Evolutionary conservation across 2,797 vertebrate species (phyloP), one percentile per base, ranked within the genome.

Genomic region (Amblyopsis hoosieri): DNA sequence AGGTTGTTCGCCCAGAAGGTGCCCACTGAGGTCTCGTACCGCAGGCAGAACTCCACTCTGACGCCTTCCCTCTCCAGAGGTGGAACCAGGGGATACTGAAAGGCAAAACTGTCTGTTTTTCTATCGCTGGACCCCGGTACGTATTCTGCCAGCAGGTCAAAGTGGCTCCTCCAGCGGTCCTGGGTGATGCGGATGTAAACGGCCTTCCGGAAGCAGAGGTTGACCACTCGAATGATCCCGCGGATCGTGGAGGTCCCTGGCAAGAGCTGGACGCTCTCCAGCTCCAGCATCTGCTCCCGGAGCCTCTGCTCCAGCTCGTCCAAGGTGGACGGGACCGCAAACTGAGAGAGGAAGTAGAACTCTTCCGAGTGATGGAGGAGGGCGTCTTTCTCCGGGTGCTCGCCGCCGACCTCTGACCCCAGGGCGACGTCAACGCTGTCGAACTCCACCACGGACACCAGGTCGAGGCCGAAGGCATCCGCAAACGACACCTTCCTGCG

Each of bases 381-480:
- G 48, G 70, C 65, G 50, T 93, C 87, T 1, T 71, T 82, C 37
- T 83, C 86, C 49, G 45, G 51, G 42, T 85, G 60, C 72, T 72
- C 62, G 9, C 60, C 61, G 8, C 62, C 81, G 60, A 74, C 84
- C 49, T 78, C 83, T 70, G 69, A 49, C 63, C 57, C 85, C 7
- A 91, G 83, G 55, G 83, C 17, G 14, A 81, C 90, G 0, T 84
- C 78, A 67, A 84, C 93, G 29, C 69, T 91, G 81, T 98, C 89
- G 3, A 95, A 99, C 88, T 99, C 97, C 89, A 97, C 98, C 67
- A 99, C 92, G 2, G 95, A 97, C 51, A 99, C 98, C 69, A 99
- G 91, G 85, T 96, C 87, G 69, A 98, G 91, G 64, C 98, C 97
- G 72, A 99, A 96, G 0, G 94, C 94, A 72, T 99, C 98, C 1